A percentile compares a stretch with the other conserved stretches of the same genome.
Conservation (phyloP, 2,888 invertebrate species). For the Ophioninae sp. region DNA sequence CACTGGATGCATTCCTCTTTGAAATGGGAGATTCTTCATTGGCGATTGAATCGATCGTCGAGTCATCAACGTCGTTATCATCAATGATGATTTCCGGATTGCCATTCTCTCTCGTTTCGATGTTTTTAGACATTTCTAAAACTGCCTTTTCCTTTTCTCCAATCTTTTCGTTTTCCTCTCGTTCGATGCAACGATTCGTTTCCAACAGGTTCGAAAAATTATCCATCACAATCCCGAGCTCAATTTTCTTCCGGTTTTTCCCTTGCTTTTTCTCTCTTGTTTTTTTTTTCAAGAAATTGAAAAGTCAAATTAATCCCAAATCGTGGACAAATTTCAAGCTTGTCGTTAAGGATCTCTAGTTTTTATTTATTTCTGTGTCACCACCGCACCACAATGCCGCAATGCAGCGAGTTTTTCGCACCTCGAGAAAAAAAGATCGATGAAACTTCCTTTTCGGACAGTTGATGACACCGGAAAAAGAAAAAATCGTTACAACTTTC, state of each 20-base stretch:
- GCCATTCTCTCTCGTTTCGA: background rate
- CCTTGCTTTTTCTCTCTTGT: too few relatives aligned
- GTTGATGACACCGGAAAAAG: too few relatives aligned
- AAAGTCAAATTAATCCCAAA: too few relatives aligned
- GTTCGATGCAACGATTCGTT: conserved; percentile 3
- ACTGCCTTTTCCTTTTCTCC: background rate
- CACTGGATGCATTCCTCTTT: background rate
- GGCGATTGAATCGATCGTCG: background rate
- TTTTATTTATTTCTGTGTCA: background rate
- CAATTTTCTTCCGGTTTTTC: background rate
- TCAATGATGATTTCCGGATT: background rate
- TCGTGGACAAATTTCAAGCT: too few relatives aligned
- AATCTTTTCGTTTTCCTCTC: conserved; percentile 3
- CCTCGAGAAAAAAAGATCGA: background rate
- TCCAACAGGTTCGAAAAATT: conserved; percentile 28
- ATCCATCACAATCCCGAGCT: conserved; percentile 50
- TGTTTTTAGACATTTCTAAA: conserved; percentile 16
- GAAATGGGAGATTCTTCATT: conserved; percentile 13
- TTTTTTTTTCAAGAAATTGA: background rate
- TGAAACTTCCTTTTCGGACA: too few relatives aligned
- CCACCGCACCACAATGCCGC: background rate
- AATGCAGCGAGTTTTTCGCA: background rate
- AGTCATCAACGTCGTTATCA: conserved; percentile 11
- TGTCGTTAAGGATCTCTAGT: too few relatives aligned
- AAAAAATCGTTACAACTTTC: too few relatives aligned